A percentile compares a stretch with the other conserved stretches of the same genome.
Evolutionary conservation across 2,797 vertebrate genomes (phyloP).

Genomic region (Mus spretus): DNA sequence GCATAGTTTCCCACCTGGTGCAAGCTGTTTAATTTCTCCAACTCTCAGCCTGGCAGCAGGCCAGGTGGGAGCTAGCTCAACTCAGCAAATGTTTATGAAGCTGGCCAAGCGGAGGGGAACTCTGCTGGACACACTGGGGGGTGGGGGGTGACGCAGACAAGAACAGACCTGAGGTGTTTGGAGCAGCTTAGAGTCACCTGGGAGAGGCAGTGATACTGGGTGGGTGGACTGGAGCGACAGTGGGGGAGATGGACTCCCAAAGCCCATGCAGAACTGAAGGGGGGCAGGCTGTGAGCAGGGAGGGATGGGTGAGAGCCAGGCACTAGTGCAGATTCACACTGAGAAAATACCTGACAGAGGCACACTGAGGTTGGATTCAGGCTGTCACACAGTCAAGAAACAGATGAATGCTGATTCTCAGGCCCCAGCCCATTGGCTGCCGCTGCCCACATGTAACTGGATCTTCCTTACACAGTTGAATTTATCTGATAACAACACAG

Average conservation of each 20-base stretch:
- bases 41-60: conserved; percentile 36
- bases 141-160: neutral
- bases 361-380: neutral
- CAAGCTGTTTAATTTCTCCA: conserved; percentile 65
- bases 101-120: neutral
- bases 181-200: neutral
- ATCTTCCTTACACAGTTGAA: neutral
- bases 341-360: neutral
- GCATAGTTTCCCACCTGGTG: conserved; percentile 40
- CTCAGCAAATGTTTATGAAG: conserved; percentile 27
- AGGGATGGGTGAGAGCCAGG: neutral
- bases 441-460: too few species aligned
- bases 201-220: neutral
- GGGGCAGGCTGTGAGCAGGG: neutral
- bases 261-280: neutral
- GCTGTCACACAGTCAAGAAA: neutral
- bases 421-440: neutral
- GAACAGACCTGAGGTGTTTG: neutral
- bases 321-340: too few species aligned
- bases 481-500: neutral
- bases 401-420: neutral
- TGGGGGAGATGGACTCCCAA: neutral
- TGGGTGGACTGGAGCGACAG: neutral
- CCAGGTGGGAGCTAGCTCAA: conserved; percentile 42
- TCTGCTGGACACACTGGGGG: neutral